Conservation (phyloP, 2,888 invertebrate species). For the Drosophila ustulata region DNA sequence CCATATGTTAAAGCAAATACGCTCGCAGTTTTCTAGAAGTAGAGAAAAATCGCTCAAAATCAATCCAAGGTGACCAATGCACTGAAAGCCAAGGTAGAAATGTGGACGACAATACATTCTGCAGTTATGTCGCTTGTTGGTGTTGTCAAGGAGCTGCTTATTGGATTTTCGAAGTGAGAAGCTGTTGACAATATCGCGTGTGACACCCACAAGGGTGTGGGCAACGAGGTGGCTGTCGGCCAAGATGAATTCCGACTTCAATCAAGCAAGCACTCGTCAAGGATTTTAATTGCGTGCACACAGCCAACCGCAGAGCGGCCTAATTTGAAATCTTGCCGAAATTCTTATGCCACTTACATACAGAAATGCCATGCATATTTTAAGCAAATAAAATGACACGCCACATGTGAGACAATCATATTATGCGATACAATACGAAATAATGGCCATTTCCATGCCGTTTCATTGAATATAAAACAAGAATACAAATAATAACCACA, state of each 20-base stretch:
- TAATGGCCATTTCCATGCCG: conserved; percentile 67
- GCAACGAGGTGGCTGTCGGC: conserved; percentile 4
- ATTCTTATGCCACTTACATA: neutral
- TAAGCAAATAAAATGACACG: conserved; percentile 37
- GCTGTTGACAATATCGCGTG: conserved; percentile 59
- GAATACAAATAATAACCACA: conserved; percentile 68
- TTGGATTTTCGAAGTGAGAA: conserved; percentile 65
- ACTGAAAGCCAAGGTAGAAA: conserved; percentile 60
- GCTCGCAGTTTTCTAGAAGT: conserved; percentile 7
- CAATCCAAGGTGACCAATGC: conserved; percentile 71
- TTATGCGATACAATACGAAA: conserved; percentile 58
- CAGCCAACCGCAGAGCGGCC: conserved; percentile 5
- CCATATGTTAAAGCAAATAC: conserved; percentile 8
- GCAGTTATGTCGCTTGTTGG: conserved; percentile 24
- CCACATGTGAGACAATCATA: conserved; percentile 61
- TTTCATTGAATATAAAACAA: conserved; percentile 69
- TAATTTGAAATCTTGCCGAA: conserved; percentile 33
- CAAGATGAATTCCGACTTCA: conserved; percentile 17
- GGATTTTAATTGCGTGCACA: conserved; percentile 48
- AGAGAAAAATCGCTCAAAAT: conserved; percentile 63
- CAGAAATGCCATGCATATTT: conserved; percentile 48
- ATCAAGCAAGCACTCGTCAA: conserved; percentile 20
- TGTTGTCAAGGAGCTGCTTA: conserved; percentile 59
- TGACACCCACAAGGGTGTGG: neutral
- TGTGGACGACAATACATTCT: conserved; percentile 60